Conservation (phyloP, 2,888 invertebrate species). For the Pheosia tremula region DNA sequence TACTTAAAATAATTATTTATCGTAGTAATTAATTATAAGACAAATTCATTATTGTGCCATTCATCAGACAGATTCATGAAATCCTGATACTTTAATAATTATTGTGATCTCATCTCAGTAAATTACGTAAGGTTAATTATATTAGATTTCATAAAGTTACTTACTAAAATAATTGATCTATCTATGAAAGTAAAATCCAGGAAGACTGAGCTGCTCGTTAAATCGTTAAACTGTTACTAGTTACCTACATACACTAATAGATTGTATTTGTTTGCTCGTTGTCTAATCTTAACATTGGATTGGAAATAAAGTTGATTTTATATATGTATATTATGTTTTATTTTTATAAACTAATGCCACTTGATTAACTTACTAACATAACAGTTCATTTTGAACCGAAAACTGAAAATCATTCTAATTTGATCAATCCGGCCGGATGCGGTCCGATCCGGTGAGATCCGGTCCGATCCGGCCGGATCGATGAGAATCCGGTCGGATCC, state of each 20-base stretch:
- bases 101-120: slow-evolving; percentile 6
- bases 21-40: not conserved
- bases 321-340: slow-evolving; percentile 1
- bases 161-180: too few species aligned
- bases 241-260: not conserved
- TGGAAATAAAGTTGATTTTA: slow-evolving; percentile 1
- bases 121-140: too few species aligned
- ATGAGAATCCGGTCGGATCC: too few species aligned
- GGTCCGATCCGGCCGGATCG: too few species aligned
- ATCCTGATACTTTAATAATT: not conserved
- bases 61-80: slow-evolving; percentile 9
- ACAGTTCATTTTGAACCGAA: slow-evolving; percentile 7
- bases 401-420: slow-evolving; percentile 6
- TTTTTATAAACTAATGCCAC: slow-evolving; percentile 1
- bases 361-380: slow-evolving; percentile 3
- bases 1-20: too few species aligned
- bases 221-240: too few species aligned
- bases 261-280: slow-evolving; percentile 2
- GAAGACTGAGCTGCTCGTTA: too few species aligned
- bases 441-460: too few species aligned
- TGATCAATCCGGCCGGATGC: slow-evolving; percentile 5
- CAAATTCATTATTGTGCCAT: slow-evolving; percentile 4
- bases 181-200: too few species aligned
- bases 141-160: too few species aligned
- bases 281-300: slow-evolving; percentile 1